phyloP scores from a whole-genome alignment of 2,888 invertebrate genomes.

The Rotaria sp. region DNA sequence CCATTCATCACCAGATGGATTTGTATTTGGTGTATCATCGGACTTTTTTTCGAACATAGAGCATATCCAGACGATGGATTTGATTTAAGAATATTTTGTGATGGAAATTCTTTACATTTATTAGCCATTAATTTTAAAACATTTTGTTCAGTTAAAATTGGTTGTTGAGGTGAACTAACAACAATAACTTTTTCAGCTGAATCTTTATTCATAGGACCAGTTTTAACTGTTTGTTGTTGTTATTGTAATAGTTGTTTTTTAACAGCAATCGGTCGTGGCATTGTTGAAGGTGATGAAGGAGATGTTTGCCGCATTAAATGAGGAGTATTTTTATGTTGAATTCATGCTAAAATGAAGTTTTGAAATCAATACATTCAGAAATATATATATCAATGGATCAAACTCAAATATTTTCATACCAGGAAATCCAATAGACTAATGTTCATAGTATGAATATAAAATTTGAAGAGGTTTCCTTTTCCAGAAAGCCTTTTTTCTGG shows the following conservation, averaged over 20 bases:
- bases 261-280: background rate
- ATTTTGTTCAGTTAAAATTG: background rate
- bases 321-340: background rate
- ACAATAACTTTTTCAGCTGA: background rate
- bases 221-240: background rate
- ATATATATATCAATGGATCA: background rate
- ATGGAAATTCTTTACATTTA: slow-evolving; percentile 8
- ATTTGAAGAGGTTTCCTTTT: too few species aligned
- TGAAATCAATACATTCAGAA: background rate
- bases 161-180: background rate
- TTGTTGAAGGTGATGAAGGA: background rate
- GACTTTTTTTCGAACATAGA: background rate
- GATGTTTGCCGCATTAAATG: slow-evolving; percentile 8
- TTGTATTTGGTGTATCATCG: background rate
- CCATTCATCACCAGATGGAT: background rate
- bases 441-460: too few species aligned
- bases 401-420: too few species aligned
- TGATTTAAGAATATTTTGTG: background rate
- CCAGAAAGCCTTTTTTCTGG: too few species aligned
- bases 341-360: slow-evolving; percentile 1
- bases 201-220: background rate
- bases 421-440: too few species aligned
- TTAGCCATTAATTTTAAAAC: background rate
- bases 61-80: background rate
- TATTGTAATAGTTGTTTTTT: background rate